These are phyloP conservation scores for Acanthosoma haemorrhoidale DNA, from an alignment of 2,888 invertebrate genomes.

Conservation along the genomic window DNA sequence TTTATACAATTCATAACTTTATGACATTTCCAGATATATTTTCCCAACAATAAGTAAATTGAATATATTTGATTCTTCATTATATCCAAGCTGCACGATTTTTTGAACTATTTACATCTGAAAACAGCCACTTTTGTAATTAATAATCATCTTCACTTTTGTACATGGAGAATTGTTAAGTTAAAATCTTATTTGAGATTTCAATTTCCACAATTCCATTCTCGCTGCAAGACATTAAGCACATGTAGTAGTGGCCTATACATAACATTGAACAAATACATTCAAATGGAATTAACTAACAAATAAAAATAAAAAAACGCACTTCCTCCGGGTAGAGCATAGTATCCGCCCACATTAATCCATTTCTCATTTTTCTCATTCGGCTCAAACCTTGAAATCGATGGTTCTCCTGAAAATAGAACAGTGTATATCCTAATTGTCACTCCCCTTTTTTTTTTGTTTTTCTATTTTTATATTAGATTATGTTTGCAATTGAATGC, in stretches of 20 bases:
- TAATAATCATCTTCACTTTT: too few species aligned
- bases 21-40: too few species aligned
- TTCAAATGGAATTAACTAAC: neutral
- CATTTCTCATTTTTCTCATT: neutral
- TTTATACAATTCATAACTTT: too few species aligned
- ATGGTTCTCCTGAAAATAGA: neutral
- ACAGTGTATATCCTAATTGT: constrained; percentile 2
- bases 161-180: neutral
- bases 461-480: too few species aligned
- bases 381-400: neutral
- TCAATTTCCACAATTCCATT: neutral
- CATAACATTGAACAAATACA: neutral
- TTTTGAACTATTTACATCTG: neutral
- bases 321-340: neutral
- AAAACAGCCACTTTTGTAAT: neutral
- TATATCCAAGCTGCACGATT: too few species aligned
- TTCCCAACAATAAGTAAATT: too few species aligned
- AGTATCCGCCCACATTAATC: neutral
- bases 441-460: too few species aligned
- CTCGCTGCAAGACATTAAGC: neutral
- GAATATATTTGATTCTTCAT: too few species aligned
- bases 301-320: neutral
- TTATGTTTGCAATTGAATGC: too few species aligned
- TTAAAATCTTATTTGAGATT: neutral
- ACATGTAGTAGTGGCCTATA: neutral